phyloP scores from a whole-genome alignment of 1,140 invertebrate genomes.

The Drosophila littoralis region DNA sequence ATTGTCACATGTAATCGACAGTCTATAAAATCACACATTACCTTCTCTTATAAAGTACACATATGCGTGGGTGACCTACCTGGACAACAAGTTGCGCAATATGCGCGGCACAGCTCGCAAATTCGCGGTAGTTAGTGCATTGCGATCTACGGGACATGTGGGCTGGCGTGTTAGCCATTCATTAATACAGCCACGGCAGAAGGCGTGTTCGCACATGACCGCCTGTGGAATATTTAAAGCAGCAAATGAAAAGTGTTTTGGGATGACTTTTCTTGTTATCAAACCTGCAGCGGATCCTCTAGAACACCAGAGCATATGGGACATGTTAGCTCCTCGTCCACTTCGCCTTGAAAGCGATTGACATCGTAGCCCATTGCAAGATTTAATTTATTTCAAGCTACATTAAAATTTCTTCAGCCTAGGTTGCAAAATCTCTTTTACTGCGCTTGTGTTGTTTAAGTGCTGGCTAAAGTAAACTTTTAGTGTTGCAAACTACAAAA shows the following conservation, averaged over 20 bases:
- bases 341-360: conserved; percentile 90
- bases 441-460: conserved; percentile 51
- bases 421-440: conserved; percentile 64
- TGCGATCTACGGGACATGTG: conserved; percentile 96
- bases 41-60: neutral
- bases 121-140: conserved; percentile 93
- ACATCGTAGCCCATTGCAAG: conserved; percentile 91
- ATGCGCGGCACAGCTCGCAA: conserved; percentile 96
- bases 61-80: conserved; percentile 85
- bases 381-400: conserved; percentile 13
- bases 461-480: conserved; percentile 17
- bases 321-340: conserved; percentile 93
- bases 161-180: conserved; percentile 97
- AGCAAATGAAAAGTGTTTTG: conserved; percentile 16
- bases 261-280: conserved; percentile 83
- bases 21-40: conserved; percentile 85
- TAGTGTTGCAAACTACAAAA: conserved; percentile 19
- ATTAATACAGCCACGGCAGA: conserved; percentile 96
- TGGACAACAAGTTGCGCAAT: conserved; percentile 94
- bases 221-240: conserved; percentile 88
- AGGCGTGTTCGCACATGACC: conserved; percentile 97
- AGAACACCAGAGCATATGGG: conserved; percentile 92
- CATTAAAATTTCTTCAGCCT: conserved; percentile 46
- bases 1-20: conserved; percentile 96
- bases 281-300: conserved; percentile 92